A percentile compares a stretch with the other conserved stretches of the same genome.
Evolutionary conservation across 64 coral and sea anemone species (phyloP).

Genomic region (Porites australiensis): DNA sequence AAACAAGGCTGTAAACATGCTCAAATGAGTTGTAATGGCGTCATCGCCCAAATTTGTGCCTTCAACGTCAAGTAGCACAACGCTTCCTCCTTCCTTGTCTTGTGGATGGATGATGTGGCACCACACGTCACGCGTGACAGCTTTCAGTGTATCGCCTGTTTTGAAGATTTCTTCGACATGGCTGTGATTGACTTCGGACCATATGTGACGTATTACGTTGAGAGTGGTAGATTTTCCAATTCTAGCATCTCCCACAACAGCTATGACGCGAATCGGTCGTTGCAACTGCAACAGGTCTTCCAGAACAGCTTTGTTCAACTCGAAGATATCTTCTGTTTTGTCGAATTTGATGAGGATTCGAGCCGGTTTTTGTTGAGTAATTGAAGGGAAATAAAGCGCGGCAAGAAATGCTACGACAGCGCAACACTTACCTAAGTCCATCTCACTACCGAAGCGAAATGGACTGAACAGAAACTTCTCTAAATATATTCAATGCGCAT

Average conservation of each 20-base stretch:
- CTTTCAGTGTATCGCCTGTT: constrained; percentile 38
- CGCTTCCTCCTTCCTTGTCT: neutral
- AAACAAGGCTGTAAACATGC: constrained; percentile 78
- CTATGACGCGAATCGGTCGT: constrained; percentile 62
- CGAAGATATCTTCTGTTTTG: constrained; percentile 22
- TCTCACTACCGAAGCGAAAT: no score
- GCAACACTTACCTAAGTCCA: neutral
- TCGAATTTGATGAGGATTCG: constrained; percentile 33
- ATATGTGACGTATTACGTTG: constrained; percentile 55
- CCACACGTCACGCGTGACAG: constrained; percentile 69
- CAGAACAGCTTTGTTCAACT: constrained; percentile 7
- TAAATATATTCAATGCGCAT: no score
- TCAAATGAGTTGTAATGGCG: constrained; percentile 62
- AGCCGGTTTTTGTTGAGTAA: neutral
- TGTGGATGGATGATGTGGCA: constrained; percentile 14
- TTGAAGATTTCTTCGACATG: constrained; percentile 52
- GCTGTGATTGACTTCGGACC: neutral
- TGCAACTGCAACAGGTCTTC: constrained; percentile 5
- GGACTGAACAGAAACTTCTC: no score
- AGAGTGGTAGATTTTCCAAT: constrained; percentile 77
- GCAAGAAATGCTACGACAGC: neutral
- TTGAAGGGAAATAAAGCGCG: neutral
- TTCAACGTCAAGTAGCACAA: constrained; percentile 73
- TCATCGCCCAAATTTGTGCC: constrained; percentile 77
- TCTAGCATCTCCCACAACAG: constrained; percentile 70